Evolutionary conservation across 1,140 invertebrate species (phyloP).

Genomic region (Cherax quadricarinatus): DNA sequence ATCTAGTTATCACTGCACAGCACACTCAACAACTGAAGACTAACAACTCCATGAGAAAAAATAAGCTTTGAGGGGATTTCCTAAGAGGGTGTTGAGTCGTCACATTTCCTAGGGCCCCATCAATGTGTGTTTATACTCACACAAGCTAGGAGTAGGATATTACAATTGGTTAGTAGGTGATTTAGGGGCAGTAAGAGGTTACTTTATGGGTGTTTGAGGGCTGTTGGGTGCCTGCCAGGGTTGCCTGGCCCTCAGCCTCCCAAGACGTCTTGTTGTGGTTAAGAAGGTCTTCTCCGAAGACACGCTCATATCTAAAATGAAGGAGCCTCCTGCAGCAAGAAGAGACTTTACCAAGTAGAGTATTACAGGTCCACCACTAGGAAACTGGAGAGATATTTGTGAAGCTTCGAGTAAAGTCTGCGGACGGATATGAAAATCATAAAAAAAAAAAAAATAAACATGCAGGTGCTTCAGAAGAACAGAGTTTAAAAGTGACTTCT

Average conservation of each 20-base stretch:
- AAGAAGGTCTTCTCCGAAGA: not conserved
- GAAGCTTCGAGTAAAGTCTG: too few relatives aligned
- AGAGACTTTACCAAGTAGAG: not conserved
- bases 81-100: constrained; percentile 40
- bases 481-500: too few relatives aligned
- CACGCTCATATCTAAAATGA: not conserved
- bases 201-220: constrained; percentile 61
- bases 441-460: too few relatives aligned
- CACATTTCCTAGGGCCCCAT: constrained; percentile 44
- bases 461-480: too few relatives aligned
- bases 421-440: too few relatives aligned
- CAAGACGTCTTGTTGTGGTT: constrained; percentile 12
- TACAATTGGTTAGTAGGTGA: constrained; percentile 69
- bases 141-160: constrained; percentile 58
- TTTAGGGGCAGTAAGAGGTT: constrained; percentile 66
- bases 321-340: not conserved
- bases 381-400: too few relatives aligned
- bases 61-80: not conserved
- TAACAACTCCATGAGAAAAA: constrained; percentile 6
- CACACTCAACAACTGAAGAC: constrained; percentile 25
- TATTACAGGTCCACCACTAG: not conserved
- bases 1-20: constrained; percentile 1
- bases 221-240: constrained; percentile 20
- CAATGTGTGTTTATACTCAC: constrained; percentile 65
- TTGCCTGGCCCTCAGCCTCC: constrained; percentile 13